Evolutionary conservation across 1,140 invertebrate species (phyloP).

Genomic region (Lutraria rhynchaena): DNA sequence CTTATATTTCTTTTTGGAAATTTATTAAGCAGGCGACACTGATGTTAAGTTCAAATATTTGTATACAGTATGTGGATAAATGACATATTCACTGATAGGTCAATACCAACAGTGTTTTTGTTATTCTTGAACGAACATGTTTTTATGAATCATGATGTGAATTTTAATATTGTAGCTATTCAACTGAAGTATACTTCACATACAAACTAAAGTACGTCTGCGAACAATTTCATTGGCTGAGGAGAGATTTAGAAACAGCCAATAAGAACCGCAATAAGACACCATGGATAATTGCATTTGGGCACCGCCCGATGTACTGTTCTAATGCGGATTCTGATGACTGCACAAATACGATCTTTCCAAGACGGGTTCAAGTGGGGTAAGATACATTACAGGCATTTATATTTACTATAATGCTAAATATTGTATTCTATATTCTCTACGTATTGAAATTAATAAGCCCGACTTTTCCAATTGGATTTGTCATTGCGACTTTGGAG

Average conservation of each 20-base stretch:
- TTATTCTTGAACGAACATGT: not conserved
- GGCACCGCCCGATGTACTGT: constrained; percentile 99
- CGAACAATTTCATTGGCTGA: constrained; percentile 88
- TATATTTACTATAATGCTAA: not conserved
- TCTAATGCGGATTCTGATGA: constrained; percentile 86
- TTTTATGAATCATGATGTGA: not conserved
- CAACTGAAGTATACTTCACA: constrained; percentile 71
- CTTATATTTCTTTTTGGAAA: too few species aligned
- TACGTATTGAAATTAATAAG: too few species aligned
- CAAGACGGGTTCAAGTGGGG: constrained; percentile 74
- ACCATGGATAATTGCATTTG: constrained; percentile 96
- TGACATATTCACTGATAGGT: not conserved
- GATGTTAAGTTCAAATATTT: too few species aligned
- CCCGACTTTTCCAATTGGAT: too few species aligned
- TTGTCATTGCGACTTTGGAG: too few species aligned
- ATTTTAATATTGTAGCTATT: constrained; percentile 66
- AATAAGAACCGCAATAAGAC: constrained; percentile 86
- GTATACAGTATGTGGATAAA: not conserved
- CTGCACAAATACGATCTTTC: constrained; percentile 64
- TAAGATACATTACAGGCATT: too few species aligned
- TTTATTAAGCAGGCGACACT: too few species aligned
- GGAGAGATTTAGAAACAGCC: constrained; percentile 88
- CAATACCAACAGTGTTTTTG: constrained; percentile 13
- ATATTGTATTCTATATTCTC: not conserved
- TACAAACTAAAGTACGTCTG: constrained; percentile 83